Evolutionary conservation across 2,797 vertebrate genomes (phyloP), one percentile per base, ranked within the genome.

Genomic region (Parambassis ranga): DNA sequence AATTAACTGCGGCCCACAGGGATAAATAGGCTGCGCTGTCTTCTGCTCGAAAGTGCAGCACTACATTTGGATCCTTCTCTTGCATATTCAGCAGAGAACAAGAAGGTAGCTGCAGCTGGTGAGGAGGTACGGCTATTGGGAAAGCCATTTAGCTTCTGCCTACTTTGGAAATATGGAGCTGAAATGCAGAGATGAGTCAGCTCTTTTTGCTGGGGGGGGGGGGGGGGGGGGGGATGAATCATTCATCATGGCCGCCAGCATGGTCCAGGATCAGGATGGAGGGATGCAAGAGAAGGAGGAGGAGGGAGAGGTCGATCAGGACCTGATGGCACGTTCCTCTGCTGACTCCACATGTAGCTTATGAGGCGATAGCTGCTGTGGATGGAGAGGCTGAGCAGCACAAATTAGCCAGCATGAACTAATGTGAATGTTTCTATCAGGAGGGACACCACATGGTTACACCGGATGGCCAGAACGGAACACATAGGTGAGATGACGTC

Each of bases 171-270:
- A 86, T 82, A 83, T 79, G 79, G 77, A 83, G 82, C 71, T 64
- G 72, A 77, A 82, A 79, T 69, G 75, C 61, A 81, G 72, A 1
- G 47, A 77, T 90, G 91, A 92, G 71, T 93, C 90, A 90, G 90
- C 88, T 51, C 44, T 87, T 85, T 79, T 75, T 36, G 31, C 75
- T 30, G 42, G 53, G 66, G n/a, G n/a, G n/a, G n/a, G n/a, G n/a
- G n/a, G n/a, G n/a, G n/a, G n/a, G n/a, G n/a, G n/a, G n/a, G n/a
- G 71, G 82, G 84, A 89, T 90, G 89, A 91, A 90, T 91, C 91
- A 90, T 92, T 92, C 90, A 92, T 90, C 89, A 85, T 83, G 77
- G 77, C 79, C 67, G 68, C 77, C 69, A 83, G 82, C 82, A 41
- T 64, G 66, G 71, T 88, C 82, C 76, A 76, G 70, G 73, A 79